phyloP scores from a whole-genome alignment of 2,888 invertebrate genomes.

The Phyllotreta cruciferae region DNA sequence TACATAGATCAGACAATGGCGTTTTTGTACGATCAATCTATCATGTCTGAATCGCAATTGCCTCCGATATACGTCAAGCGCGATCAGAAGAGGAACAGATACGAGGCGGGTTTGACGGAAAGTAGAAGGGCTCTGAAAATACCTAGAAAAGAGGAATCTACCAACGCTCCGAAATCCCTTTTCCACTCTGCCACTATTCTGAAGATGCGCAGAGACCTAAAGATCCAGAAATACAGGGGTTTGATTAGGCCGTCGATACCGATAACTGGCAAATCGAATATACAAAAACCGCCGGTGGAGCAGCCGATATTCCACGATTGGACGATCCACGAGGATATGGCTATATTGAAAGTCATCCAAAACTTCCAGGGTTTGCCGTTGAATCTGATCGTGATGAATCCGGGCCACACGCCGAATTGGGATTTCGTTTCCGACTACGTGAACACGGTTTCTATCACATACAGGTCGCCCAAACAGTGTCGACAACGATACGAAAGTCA shows the following conservation, averaged over 20 bases:
- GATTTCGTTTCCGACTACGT: constrained; percentile 93
- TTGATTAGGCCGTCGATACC: constrained; percentile 55
- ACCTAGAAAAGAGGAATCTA: constrained; percentile 72
- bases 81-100: constrained; percentile 74
- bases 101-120: constrained; percentile 66
- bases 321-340: constrained; percentile 90
- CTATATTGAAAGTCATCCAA: constrained; percentile 81
- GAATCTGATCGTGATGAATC: constrained; percentile 75
- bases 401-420: constrained; percentile 94
- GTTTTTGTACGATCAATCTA: constrained; percentile 81
- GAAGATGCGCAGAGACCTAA: constrained; percentile 79
- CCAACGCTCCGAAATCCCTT: constrained; percentile 79
- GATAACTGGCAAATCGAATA: constrained; percentile 60
- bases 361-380: constrained; percentile 77
- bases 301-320: constrained; percentile 82
- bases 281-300: constrained; percentile 57
- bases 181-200: constrained; percentile 81
- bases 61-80: constrained; percentile 83
- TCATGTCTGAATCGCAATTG: constrained; percentile 79
- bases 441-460: constrained; percentile 83
- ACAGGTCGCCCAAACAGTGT: constrained; percentile 91
- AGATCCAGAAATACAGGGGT: constrained; percentile 73
- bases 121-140: constrained; percentile 68
- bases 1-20: constrained; percentile 87
- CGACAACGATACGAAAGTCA: constrained; percentile 88